Evolutionary conservation across 2,113 vertebrate species (phyloP).

Genomic region (Myotis davidii): DNA sequence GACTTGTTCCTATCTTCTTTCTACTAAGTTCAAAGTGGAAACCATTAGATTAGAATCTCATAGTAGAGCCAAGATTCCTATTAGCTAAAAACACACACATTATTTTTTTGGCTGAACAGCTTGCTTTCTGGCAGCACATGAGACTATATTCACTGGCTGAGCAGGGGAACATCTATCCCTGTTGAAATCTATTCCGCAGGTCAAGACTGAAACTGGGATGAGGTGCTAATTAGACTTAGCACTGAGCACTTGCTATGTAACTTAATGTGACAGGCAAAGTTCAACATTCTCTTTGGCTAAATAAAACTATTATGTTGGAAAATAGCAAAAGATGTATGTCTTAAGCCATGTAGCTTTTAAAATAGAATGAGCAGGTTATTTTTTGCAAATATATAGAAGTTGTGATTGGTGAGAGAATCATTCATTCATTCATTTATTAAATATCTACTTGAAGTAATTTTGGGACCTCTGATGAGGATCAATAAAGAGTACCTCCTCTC

Average conservation of each 20-base stretch:
- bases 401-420: neutral
- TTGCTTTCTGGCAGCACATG: neutral
- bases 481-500: neutral
- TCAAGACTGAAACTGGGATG: neutral
- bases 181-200: neutral
- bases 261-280: neutral
- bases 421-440: neutral
- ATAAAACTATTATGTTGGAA: neutral
- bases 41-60: neutral
- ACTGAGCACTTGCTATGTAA: neutral
- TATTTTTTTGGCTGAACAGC: conserved; percentile 22
- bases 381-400: neutral
- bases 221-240: neutral
- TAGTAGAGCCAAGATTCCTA: neutral
- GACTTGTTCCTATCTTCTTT: conserved; percentile 46
- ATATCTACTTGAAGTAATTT: neutral
- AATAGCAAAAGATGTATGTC: neutral
- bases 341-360: neutral
- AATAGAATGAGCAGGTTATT: neutral
- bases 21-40: conserved; percentile 39
- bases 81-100: neutral
- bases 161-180: neutral
- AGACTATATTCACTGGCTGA: neutral
- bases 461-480: neutral
- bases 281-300: neutral